Conservation (phyloP, 2,113 vertebrate species). For the Crocuta crocuta region DNA sequence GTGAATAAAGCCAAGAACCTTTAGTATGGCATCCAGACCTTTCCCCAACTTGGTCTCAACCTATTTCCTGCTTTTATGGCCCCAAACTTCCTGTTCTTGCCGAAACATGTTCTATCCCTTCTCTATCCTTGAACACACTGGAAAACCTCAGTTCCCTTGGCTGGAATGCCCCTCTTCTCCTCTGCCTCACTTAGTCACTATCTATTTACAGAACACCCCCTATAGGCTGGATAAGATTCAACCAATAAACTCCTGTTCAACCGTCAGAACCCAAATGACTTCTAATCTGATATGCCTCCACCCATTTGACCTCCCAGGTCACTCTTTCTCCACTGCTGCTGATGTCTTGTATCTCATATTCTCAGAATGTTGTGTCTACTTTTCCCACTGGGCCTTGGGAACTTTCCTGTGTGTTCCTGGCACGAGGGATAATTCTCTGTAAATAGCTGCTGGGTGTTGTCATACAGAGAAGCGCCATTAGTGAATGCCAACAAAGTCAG, state of each 20-base stretch:
- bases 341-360: not conserved
- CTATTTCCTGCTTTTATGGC: not conserved
- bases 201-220: not conserved
- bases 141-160: not conserved
- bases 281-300: not conserved
- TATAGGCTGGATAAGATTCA: not conserved
- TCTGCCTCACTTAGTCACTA: not conserved
- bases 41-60: not conserved
- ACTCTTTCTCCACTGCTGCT: not conserved
- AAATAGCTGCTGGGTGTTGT: constrained; percentile 46
- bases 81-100: not conserved
- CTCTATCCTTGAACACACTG: not conserved
- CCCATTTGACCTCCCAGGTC: not conserved
- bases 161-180: not conserved
- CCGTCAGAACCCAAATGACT: constrained; percentile 36
- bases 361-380: not conserved
- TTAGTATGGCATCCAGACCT: not conserved
- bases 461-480: constrained; percentile 13
- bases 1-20: not conserved
- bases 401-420: constrained; percentile 26
- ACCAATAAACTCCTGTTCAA: constrained; percentile 59
- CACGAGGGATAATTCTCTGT: constrained; percentile 41
- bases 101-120: not conserved
- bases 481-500: not conserved
- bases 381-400: not conserved